Percentiles rank a stretch among this genome's conserved stretches.
Conservation (phyloP, 2,888 invertebrate species). For the Hypsopygia costalis region DNA sequence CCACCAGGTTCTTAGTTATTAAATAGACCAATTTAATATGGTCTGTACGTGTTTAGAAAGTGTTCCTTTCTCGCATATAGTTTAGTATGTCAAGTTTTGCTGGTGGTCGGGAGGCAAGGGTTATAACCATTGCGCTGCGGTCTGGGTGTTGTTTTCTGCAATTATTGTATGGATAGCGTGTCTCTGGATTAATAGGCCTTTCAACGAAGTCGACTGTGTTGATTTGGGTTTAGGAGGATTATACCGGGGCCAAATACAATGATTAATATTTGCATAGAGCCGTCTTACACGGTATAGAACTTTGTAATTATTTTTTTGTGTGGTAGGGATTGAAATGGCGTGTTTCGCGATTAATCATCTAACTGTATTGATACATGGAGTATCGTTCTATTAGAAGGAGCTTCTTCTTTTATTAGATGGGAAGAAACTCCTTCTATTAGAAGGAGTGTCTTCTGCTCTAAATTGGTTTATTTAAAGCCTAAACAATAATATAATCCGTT, state of each 20-base stretch:
- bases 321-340: no score
- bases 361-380: no score
- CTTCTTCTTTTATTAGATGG: no score
- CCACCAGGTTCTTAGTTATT: conserved; percentile 70
- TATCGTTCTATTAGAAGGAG: no score
- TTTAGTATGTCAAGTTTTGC: conserved; percentile 25
- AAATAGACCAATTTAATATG: conserved; percentile 39
- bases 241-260: conserved; percentile 6
- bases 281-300: no score
- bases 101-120: conserved; percentile 48
- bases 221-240: conserved; percentile 11
- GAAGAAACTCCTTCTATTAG: no score
- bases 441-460: no score
- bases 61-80: conserved; percentile 11
- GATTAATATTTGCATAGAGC: not conserved
- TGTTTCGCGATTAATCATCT: no score
- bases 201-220: conserved; percentile 45
- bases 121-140: conserved; percentile 60
- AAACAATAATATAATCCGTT: no score
- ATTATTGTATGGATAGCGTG: conserved; percentile 68
- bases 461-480: no score
- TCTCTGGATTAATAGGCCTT: conserved; percentile 67
- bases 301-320: no score
- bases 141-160: conserved; percentile 74
- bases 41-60: conserved; percentile 20